Conservation (phyloP, 2,113 vertebrate genomes). For the Chionomys nivalis region DNA sequence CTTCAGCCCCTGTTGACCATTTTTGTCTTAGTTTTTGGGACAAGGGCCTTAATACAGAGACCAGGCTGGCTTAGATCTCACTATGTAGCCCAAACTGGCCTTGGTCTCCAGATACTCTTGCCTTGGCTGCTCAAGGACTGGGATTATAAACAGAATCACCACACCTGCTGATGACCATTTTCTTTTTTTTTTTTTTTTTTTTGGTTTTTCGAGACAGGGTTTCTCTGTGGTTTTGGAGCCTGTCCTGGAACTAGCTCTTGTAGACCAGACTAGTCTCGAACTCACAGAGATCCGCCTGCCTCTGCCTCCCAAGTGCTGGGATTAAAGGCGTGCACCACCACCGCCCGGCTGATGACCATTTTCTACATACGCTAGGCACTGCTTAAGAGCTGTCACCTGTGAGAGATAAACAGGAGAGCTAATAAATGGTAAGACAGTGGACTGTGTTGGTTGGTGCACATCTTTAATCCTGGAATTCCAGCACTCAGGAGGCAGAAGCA, state of each 20-base stretch:
- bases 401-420: conserved; percentile 10
- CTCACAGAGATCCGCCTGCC: too few species aligned
- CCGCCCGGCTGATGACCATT: background rate
- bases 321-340: too few species aligned
- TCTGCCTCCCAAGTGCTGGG: too few species aligned
- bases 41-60: background rate
- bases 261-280: too few species aligned
- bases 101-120: background rate
- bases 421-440: background rate
- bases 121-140: background rate
- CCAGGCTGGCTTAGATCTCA: background rate
- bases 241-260: too few species aligned
- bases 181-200: too few species aligned
- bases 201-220: too few species aligned
- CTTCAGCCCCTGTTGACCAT: background rate
- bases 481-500: background rate
- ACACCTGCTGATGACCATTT: background rate
- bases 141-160: background rate
- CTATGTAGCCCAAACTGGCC: background rate
- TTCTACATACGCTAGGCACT: background rate
- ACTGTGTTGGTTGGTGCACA: background rate
- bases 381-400: conserved; percentile 10
- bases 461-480: background rate
- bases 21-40: background rate
- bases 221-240: too few species aligned